phyloP scores from a whole-genome alignment of 2,797 vertebrate genomes.

The Cheirogaleus major region DNA sequence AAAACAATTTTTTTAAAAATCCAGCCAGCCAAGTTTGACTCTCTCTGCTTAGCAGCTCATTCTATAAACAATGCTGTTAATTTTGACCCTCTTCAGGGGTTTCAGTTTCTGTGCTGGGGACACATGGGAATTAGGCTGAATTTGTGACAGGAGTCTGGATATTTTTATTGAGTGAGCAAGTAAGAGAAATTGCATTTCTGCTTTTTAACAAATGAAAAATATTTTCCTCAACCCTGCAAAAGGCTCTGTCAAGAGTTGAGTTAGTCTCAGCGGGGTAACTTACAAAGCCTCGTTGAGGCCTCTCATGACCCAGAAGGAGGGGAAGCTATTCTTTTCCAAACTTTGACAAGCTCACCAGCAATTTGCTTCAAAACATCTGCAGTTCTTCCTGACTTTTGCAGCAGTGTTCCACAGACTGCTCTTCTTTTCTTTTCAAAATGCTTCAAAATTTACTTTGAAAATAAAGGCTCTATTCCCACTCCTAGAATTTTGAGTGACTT shows the following conservation, averaged over 20 bases:
- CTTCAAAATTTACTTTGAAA: not conserved
- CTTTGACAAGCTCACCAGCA: constrained; percentile 40
- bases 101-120: not conserved
- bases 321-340: not conserved
- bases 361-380: constrained; percentile 52
- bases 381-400: not conserved
- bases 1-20: not conserved
- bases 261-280: not conserved
- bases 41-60: not conserved
- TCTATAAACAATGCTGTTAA: not conserved
- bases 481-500: constrained; percentile 41
- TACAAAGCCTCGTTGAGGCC: not conserved
- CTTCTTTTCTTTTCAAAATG: constrained; percentile 49
- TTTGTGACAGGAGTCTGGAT: not conserved
- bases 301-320: not conserved
- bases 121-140: not conserved
- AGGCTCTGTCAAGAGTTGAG: not conserved
- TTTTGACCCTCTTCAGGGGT: not conserved
- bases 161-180: not conserved
- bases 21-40: not conserved
- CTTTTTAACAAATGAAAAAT: constrained; percentile 37
- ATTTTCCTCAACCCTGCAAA: not conserved
- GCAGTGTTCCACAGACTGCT: not conserved
- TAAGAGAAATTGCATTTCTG: not conserved
- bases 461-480: not conserved